Base-by-base conservation (phyloP, 2,888 invertebrate genomes). In the Alviniconcha strummeri region DNA sequence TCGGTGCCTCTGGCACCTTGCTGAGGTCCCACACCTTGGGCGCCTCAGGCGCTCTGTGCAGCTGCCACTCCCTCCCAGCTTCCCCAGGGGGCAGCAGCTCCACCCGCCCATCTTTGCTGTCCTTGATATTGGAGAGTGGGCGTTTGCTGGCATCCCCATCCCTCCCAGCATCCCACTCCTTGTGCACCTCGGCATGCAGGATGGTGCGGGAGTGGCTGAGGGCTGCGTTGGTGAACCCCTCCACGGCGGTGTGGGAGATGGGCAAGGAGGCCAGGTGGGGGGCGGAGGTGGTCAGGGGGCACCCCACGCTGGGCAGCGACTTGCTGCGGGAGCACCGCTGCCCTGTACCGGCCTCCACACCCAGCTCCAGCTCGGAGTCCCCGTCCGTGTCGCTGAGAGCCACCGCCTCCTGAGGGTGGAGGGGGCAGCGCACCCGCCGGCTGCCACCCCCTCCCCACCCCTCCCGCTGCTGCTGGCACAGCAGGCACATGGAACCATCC, bases 161-260 rank as follows among this genome's bases (percentile, higher is more conserved):
- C 19, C 82, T 71, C 77, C 75, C 36, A 52, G 79, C 84, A 17
- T 89, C 90, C 91, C 91, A 91, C 69, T 90, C 91, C 83, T 91
- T 90, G 77, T 91, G 91, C 36, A 91, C 90, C 81, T 91, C 91
- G 1, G 90, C 91, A 72, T 90, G 89, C 76, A 91, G 89, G 17
- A 91, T 89, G 71, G 91, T 91, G 84, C 90, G 90, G 8, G 91
- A 91, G 57, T 88, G 88, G 64, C 88, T 88, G 71, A 89, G 81
- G 71, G 87, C 88, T 15, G 60, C 9, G 75, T 71, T 86, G 76
- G 64, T 80, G 71, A 72, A 84, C 13, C 82, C 82, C 9, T 82
- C 76, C 54, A 67, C 55, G n/a, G 54, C 67, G 7, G 82, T 82
- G 60, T 82, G 82, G 6, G 82, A 82, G 55, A 77, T 76, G 56